Evolutionary conservation across 2,113 vertebrate species (phyloP).

Genomic region (Anoplopoma fimbria): DNA sequence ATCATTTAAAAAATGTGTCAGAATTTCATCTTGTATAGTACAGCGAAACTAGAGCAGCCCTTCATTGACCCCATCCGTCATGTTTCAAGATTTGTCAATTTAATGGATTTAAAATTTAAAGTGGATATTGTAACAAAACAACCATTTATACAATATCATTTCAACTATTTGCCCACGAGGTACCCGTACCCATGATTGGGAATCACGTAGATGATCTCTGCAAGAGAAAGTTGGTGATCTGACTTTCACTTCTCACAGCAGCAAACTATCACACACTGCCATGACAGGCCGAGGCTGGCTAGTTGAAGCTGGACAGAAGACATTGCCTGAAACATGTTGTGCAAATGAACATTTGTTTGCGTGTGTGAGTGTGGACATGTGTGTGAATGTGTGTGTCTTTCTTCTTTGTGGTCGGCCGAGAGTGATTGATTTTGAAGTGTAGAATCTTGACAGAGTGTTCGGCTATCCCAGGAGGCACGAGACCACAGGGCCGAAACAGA

Average conservation of each 20-base stretch:
- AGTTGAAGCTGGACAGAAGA: slow-evolving; percentile 37
- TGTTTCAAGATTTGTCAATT: not conserved
- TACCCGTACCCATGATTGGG: not conserved
- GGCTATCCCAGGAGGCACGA: slow-evolving; percentile 75
- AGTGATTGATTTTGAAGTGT: slow-evolving; percentile 81
- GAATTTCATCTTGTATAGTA: too few relatives aligned
- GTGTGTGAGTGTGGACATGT: slow-evolving; percentile 22
- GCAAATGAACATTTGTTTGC: slow-evolving; percentile 34
- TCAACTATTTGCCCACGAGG: not conserved
- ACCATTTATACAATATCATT: not conserved
- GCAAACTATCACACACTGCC: slow-evolving; percentile 11
- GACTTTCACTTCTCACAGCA: not conserved
- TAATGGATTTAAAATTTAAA: not conserved
- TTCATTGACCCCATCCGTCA: not conserved
- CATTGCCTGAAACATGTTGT: slow-evolving; percentile 27
- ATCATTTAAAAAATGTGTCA: too few relatives aligned
- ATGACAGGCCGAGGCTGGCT: slow-evolving; percentile 29
- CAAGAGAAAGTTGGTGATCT: not conserved
- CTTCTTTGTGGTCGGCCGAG: slow-evolving; percentile 61
- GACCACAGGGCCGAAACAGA: slow-evolving; percentile 71
- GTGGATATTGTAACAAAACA: not conserved
- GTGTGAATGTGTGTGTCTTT: slow-evolving; percentile 32
- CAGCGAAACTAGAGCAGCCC: not conserved
- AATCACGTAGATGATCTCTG: not conserved
- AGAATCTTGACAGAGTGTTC: slow-evolving; percentile 77